Evolutionary conservation across 2,888 invertebrate genomes (phyloP).

Genomic region (Polyommatus iphigenia): DNA sequence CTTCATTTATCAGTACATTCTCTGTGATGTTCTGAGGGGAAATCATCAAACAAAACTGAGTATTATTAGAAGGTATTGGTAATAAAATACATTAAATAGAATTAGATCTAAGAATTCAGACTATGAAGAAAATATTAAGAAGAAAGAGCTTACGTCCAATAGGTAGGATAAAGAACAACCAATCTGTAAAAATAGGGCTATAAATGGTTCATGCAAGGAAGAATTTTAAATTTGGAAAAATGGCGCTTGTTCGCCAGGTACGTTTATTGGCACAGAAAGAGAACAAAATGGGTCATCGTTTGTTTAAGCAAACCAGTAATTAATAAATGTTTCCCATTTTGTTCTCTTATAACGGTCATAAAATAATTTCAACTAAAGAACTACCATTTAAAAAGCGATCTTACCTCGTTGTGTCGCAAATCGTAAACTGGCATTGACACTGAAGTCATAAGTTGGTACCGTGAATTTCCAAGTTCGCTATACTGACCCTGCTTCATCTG

Average conservation of each 20-base stretch:
- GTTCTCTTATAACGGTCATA: slow-evolving; percentile 25
- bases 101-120: slow-evolving; percentile 30
- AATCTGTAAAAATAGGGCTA: slow-evolving; percentile 66
- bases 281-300: slow-evolving; percentile 44
- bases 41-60: slow-evolving; percentile 79
- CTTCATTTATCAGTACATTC: slow-evolving; percentile 96
- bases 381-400: slow-evolving; percentile 48
- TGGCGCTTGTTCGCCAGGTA: slow-evolving; percentile 45
- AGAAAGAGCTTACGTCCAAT: slow-evolving; percentile 72
- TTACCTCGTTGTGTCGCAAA: slow-evolving; percentile 90
- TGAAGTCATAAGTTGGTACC: slow-evolving; percentile 93
- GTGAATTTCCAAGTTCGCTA: slow-evolving; percentile 80
- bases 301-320: slow-evolving; percentile 36
- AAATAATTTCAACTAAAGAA: slow-evolving; percentile 34
- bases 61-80: slow-evolving; percentile 70
- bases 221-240: slow-evolving; percentile 59
- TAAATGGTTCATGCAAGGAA: slow-evolving; percentile 62
- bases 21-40: slow-evolving; percentile 97
- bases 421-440: slow-evolving; percentile 97
- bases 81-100: slow-evolving; percentile 28
- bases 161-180: slow-evolving; percentile 64
- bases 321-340: not conserved
- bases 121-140: slow-evolving; percentile 45
- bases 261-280: slow-evolving; percentile 41
- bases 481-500: slow-evolving; percentile 83